phyloP scores from a whole-genome alignment of 2,113 vertebrate species.

The Calcarius ornatus region DNA sequence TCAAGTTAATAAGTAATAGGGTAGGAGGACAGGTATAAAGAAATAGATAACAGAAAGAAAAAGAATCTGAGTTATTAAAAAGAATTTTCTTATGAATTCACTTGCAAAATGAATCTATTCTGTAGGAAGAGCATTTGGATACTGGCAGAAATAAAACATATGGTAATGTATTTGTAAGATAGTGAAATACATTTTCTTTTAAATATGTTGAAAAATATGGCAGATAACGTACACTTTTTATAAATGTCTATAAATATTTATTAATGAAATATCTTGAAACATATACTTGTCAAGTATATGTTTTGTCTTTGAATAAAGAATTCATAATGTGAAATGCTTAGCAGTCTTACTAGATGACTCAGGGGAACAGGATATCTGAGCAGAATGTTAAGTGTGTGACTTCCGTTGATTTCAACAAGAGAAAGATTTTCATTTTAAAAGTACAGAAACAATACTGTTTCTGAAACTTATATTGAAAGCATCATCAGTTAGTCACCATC shows the following conservation, averaged over 20 bases:
- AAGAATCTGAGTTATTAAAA: background rate
- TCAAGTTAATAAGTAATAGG: background rate
- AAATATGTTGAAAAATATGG: constrained; percentile 55
- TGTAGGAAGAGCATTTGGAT: constrained; percentile 36
- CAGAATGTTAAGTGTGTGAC: background rate
- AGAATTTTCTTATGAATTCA: background rate
- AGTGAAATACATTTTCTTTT: background rate
- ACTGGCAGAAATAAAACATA: constrained; percentile 35
- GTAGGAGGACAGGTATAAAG: background rate
- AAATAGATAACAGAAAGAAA: background rate
- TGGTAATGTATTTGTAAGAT: background rate
- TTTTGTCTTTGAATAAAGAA: background rate
- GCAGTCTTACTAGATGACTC: background rate
- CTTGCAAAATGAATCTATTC: background rate
- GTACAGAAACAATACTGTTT: background rate
- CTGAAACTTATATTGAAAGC: background rate
- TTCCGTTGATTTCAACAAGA: background rate
- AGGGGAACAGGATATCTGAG: background rate
- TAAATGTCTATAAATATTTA: constrained; percentile 47
- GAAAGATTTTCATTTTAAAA: background rate
- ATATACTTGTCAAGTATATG: background rate
- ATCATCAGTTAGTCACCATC: background rate
- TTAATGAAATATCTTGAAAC: background rate
- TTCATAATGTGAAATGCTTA: background rate
- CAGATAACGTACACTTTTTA: background rate